phyloP scores from a whole-genome alignment of 2,797 vertebrate species.

The Mus minutoides region DNA sequence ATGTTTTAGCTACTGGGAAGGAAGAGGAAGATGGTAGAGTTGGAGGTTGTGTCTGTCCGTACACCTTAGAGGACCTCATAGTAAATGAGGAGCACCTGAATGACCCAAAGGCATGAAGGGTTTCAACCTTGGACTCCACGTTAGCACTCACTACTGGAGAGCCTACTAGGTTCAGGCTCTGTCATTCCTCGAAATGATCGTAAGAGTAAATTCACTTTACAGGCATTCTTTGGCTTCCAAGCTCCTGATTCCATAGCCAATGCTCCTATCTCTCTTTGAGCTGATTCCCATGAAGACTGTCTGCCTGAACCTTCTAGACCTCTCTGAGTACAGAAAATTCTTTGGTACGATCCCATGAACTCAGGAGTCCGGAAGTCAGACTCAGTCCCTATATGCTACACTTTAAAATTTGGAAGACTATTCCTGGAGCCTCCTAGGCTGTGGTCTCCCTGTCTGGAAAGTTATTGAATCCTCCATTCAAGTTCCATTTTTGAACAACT shows the following conservation, averaged over 20 bases:
- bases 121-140: neutral
- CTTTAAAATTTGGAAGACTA: neutral
- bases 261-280: neutral
- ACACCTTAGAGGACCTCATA: rapidly evolving
- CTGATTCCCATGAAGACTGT: neutral
- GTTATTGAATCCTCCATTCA: neutral
- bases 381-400: neutral
- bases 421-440: neutral
- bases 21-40: neutral
- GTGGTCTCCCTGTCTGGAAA: neutral
- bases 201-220: neutral
- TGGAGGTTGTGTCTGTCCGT: neutral
- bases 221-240: neutral
- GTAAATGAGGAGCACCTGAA: neutral
- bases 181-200: neutral
- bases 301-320: neutral
- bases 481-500: neutral
- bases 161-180: neutral
- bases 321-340: neutral
- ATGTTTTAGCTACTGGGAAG: neutral
- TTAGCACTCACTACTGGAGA: neutral
- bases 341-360: neutral
- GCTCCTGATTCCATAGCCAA: neutral
- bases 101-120: neutral
- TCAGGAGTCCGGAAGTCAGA: neutral